Evolutionary conservation across 2,888 invertebrate genomes (phyloP), one percentile per base, ranked within the genome.

Genomic region (Synanthedon andrenaeformis): DNA sequence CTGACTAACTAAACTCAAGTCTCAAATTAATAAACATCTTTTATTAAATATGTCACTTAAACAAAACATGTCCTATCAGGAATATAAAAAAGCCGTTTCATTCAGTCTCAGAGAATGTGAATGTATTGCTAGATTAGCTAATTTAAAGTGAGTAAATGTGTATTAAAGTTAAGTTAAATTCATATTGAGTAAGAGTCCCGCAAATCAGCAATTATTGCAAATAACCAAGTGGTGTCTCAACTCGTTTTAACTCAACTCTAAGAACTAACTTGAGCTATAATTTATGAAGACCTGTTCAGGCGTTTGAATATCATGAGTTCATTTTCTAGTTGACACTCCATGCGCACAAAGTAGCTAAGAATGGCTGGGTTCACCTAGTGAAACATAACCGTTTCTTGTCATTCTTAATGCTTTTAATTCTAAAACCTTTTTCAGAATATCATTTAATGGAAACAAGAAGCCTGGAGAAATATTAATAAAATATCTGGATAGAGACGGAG

Each of bases 391-490:
- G 6, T 45, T 3, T 13, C 8, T 45, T n/a, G n/a, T 45, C 13
- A 49, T 19, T 49, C 3, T 17, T 13, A 23, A 52, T 35, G 28
- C 19, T 52, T 48, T 12, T 42, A 41, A n/a, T 49, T 35, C 19
- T 51, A 49, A 49, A 42, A 13, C 51, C 49, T 49, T 49, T 76
- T 71, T 11, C 69, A 84, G 85, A 54, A 65, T 82, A 54, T 49
- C 60, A 14, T 75, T 76, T 52, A 60, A 60, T n/a, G 66, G 67
- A 3, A 56, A 57, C 1, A 69, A 67, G 49, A 51, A 51, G 35
- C 81, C 87, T 10, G 87, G 86, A 1, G 80, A 85, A 58, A 56
- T 72, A 10, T 59, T 88, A 6, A 60, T 87, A 28, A 83, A 82
- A 59, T 60, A 63, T 45, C 61, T 88, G 28, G 79, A 88, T 55